Conservation (phyloP, 2,797 vertebrate genomes). For the Meda fulgida region DNA sequence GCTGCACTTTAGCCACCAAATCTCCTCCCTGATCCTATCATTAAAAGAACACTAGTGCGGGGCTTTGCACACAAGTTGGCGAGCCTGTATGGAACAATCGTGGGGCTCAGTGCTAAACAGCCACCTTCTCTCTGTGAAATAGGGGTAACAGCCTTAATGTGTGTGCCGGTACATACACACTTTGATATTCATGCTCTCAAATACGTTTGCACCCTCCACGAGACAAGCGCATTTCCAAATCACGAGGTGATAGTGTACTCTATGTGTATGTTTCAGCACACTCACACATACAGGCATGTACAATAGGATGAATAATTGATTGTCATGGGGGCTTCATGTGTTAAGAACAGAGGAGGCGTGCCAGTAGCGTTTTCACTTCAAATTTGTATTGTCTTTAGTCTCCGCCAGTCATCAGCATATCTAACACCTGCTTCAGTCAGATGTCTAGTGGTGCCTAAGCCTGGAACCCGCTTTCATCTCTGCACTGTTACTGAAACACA, state of each 20-base stretch:
- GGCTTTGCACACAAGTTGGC: constrained; percentile 69
- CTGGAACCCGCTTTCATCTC: constrained; percentile 89
- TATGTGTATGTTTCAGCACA: constrained; percentile 58
- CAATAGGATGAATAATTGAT: constrained; percentile 96
- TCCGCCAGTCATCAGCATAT: constrained; percentile 95
- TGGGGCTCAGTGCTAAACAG: constrained; percentile 75
- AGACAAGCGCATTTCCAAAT: constrained; percentile 22
- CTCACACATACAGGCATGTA: constrained; percentile 80
- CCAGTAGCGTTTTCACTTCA: constrained; percentile 96
- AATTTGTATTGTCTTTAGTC: constrained; percentile 99
- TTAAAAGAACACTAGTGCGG: constrained; percentile 80
- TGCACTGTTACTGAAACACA: constrained; percentile 72
- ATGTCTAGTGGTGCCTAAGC: constrained; percentile 83
- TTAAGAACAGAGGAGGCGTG: constrained; percentile 85
- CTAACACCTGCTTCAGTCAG: constrained; percentile 94
- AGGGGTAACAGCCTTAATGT: constrained; percentile 72
- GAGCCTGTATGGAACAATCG: constrained; percentile 72
- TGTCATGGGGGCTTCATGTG: constrained; percentile 83
- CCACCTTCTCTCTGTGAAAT: constrained; percentile 79
- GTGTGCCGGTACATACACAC: constrained; percentile 69
- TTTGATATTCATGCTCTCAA: constrained; percentile 80
- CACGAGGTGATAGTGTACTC: constrained; percentile 12
- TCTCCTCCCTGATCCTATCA: constrained; percentile 81
- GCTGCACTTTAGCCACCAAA: constrained; percentile 84
- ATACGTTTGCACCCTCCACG: constrained; percentile 62